Evolutionary conservation across 2,113 vertebrate genomes (phyloP).

Genomic region (Rhinopithecus roxellana): DNA sequence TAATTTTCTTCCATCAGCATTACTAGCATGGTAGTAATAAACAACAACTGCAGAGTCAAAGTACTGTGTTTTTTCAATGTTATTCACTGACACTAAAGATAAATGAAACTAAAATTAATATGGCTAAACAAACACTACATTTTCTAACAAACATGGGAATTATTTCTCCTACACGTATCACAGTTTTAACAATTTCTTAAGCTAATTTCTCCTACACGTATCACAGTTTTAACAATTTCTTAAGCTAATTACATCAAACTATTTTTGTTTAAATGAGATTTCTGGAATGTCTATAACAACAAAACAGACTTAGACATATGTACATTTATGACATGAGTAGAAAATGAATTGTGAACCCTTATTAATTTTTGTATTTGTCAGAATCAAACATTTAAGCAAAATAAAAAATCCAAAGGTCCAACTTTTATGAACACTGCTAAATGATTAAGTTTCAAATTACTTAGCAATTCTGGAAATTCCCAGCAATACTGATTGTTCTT

Average conservation of each 20-base stretch:
- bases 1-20: constrained; percentile 50
- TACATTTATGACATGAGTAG: background rate
- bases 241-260: constrained; percentile 20
- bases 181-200: constrained; percentile 31
- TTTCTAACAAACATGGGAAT: constrained; percentile 44
- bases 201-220: background rate
- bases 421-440: background rate
- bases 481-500: constrained; percentile 16
- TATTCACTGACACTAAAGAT: background rate
- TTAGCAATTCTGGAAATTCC: constrained; percentile 37
- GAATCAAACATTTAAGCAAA: constrained; percentile 47
- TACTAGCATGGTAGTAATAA: constrained; percentile 26
- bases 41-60: constrained; percentile 36
- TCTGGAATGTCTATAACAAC: constrained; percentile 3
- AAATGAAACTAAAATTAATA: constrained; percentile 43
- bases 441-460: background rate
- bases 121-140: background rate
- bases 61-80: background rate
- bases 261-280: constrained; percentile 35
- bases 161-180: background rate
- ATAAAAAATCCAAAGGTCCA: constrained; percentile 37
- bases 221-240: constrained; percentile 25
- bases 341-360: background rate
- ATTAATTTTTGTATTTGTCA: constrained; percentile 14
- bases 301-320: background rate